Evolutionary conservation across 2,113 vertebrate genomes (phyloP).

Genomic region (Trogon melanurus): DNA sequence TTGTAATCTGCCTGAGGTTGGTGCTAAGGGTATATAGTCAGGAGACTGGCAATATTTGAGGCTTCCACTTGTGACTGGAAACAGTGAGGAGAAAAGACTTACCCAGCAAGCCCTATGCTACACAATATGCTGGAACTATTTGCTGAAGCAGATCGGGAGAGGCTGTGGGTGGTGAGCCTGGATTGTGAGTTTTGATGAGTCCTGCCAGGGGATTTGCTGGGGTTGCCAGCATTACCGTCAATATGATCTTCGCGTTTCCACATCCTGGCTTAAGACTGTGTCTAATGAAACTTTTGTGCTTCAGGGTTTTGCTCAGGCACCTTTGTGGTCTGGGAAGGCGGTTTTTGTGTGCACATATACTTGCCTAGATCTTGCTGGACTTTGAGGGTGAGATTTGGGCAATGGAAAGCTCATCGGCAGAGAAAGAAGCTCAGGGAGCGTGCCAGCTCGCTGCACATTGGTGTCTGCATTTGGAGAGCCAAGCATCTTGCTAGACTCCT

Average conservation of each 20-base stretch:
- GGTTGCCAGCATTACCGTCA: background rate
- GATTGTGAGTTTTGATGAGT: background rate
- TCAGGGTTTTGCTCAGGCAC: background rate
- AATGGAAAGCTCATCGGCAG: background rate
- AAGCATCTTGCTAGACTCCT: background rate
- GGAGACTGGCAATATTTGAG: background rate
- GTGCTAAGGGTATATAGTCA: background rate
- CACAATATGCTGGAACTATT: accelerated
- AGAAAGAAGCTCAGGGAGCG: background rate
- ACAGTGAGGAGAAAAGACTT: background rate
- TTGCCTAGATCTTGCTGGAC: background rate
- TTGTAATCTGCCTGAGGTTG: background rate
- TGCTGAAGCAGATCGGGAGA: background rate
- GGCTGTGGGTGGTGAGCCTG: background rate
- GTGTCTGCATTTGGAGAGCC: background rate
- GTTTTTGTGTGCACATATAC: background rate
- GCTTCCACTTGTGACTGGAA: background rate
- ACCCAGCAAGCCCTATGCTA: background rate
- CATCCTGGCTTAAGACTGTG: background rate
- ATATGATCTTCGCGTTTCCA: background rate
- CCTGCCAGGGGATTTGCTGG: background rate
- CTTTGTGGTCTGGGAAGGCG: background rate
- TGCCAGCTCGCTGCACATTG: background rate
- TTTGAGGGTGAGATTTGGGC: background rate
- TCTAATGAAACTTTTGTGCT: background rate